A percentile compares a stretch with the other conserved stretches of the same genome.
Evolutionary conservation across 2,888 invertebrate species (phyloP).

Genomic region (Watsonalla binaria): DNA sequence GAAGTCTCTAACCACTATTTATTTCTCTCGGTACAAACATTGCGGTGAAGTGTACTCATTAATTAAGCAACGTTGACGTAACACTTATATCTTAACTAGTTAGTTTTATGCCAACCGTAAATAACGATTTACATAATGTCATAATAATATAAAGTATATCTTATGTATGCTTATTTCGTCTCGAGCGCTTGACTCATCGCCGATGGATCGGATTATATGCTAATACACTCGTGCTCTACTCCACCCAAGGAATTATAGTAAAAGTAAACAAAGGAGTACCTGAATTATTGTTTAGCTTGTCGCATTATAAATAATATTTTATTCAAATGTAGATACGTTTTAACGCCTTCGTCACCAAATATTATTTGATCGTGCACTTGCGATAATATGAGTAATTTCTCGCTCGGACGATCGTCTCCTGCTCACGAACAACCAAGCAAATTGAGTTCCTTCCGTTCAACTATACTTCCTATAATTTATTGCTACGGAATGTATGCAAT

Average conservation of each 20-base stretch:
- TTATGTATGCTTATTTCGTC: not conserved
- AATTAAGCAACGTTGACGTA: not conserved
- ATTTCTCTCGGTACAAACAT: not conserved
- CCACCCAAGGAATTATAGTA: constrained; percentile 31
- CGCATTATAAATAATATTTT: no score
- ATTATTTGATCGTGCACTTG: no score
- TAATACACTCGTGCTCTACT: constrained; percentile 26
- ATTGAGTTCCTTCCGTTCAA: constrained; percentile 45
- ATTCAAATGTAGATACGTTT: no score
- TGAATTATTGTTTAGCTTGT: no score
- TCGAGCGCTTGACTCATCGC: constrained; percentile 3
- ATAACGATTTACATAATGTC: not conserved
- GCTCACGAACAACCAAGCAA: constrained; percentile 7
- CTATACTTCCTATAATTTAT: constrained; percentile 26
- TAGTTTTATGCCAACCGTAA: not conserved
- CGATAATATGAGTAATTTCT: constrained; percentile 13
- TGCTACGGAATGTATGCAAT: not conserved
- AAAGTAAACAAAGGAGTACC: constrained; percentile 23
- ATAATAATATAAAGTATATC: not conserved
- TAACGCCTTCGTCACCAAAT: no score
- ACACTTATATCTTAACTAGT: not conserved
- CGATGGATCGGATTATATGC: constrained; percentile 26
- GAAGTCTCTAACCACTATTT: not conserved
- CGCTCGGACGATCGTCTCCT: constrained; percentile 25
- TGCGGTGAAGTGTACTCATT: not conserved